Percentiles rank a stretch among this genome's conserved stretches.
Evolutionary conservation across 1,140 invertebrate genomes (phyloP).

Genomic region (Plodia interpunctella): DNA sequence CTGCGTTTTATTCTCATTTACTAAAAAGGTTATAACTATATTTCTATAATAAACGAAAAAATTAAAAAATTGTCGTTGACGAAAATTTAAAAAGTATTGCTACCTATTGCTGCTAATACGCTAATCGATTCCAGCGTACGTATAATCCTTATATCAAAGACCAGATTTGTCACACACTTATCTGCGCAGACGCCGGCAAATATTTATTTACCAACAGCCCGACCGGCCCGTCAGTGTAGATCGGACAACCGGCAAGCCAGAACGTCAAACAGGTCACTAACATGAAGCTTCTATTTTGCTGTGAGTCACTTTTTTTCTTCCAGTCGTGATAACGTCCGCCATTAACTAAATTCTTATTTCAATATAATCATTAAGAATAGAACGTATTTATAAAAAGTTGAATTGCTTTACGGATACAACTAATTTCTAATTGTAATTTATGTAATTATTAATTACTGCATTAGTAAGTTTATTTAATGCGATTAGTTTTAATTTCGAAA

Average conservation of each 20-base stretch:
- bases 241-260: conserved; percentile 15
- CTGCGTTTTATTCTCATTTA: too few relatives aligned
- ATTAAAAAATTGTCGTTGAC: too few relatives aligned
- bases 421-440: too few relatives aligned
- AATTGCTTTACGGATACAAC: too few relatives aligned
- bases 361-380: background rate
- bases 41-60: too few relatives aligned
- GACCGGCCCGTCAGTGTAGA: conserved; percentile 30
- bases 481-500: too few relatives aligned
- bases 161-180: background rate
- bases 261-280: conserved; percentile 11
- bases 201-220: background rate
- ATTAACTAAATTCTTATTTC: background rate
- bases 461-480: too few relatives aligned
- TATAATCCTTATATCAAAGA: background rate
- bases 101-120: background rate
- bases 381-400: background rate
- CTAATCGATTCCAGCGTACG: background rate
- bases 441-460: too few relatives aligned
- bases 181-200: background rate
- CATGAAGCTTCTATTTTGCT: conserved; percentile 33
- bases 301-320: conserved; percentile 29
- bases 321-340: conserved; percentile 13
- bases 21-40: too few relatives aligned
- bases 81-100: background rate